Base-by-base conservation (phyloP, 2,888 invertebrate genomes). In the Dyspetes luteomarginatus region DNA sequence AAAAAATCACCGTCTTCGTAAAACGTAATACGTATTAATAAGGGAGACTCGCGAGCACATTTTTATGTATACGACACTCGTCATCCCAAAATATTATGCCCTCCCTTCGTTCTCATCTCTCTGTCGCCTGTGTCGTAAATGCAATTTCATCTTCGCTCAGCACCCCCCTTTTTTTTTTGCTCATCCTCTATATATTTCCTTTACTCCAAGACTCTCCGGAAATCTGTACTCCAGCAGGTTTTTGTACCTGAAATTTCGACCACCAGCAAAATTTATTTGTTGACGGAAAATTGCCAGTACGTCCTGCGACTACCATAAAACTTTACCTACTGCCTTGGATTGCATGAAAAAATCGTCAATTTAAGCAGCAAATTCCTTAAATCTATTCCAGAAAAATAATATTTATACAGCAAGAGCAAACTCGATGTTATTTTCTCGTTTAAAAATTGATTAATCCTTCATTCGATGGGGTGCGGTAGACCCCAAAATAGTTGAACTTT, bases 1-100 rank as follows among this genome's bases (percentile, higher is more conserved):
- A 52, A 58, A 71, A 58, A 48, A 60, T 58, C 7, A 86, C 86
- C 88, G 88, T 86, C 86, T 87, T 88, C 88, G 86, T 88, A 89
- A 90, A 88, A 86, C 85, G 85, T 87, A 86, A 85, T 84, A 85
- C 85, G 86, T 86, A 86, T 88, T 87, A 89, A 86, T 85, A 82
- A 84, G 79, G 77, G 78, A 73, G 64, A 68, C 45, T 17, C 58
- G 71, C 55, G 69, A 58, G 30, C 58, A 24, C 22, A 15, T 30
- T n/a, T 50, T 60, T 12, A 36, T 58, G 28, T 56, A 71, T 81
- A 58, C 56, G 50, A 81, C 28, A 55, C 36, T 56, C 60, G 71
- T 67, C 48, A 50, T 74, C 55, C 17, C 67, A 43, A 67, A 74
- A 75, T 81, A 74, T 78, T 78, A n/a, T 45, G 15, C 68, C 36